Evolutionary conservation across 2,113 vertebrate species (phyloP), one percentile per base, ranked within the genome.

Genomic region (Pseudopipra pipra): DNA sequence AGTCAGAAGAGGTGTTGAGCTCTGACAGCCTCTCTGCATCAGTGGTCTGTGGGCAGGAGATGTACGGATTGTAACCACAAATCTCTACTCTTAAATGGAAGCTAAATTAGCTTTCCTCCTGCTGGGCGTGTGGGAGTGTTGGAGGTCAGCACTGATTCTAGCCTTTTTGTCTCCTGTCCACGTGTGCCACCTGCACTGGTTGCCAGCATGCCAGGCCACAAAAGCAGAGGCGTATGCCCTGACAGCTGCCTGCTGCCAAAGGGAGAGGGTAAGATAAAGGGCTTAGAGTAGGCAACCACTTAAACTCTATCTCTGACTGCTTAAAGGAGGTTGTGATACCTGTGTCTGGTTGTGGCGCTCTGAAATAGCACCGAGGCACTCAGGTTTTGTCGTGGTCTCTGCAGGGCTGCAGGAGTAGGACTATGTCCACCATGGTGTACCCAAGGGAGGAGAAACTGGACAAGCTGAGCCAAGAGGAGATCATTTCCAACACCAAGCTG

Each of bases 381-480:
- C 52, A 6, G n/a, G 8, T 70, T 92, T 84, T 72, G 74, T 80
- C 51, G 76, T 56, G 65, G 58, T 87, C 35, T 67, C 65, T 82
- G 10, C 33, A 94, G 89, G 85, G 66, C 85, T 84, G 81, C 83
- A 77, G 77, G 71, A 97, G 86, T 95, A 97, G 82, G 95, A 98
- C 96, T 94, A 99, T 99, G 99, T 99, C 99, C 94, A 98, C 98
- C 61, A 99, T 99, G 98, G 98, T 99, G 93, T 99, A 98, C 93
- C 98, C 98, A 75, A 98, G 99, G 75, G 99, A 99, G 95, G 99
- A 99, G 97, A 95, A 97, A 98, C 98, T 99, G 20, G 99, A 99
- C 97, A 99, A 99, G 94, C 98, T 99, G 81, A 99, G 98, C 86
- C 99, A 99, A 98, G 99, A 99, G 95, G 99, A 99, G 97, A 99